Percentiles rank a stretch among this genome's conserved stretches.
phyloP scores from a whole-genome alignment of 2,888 invertebrate species.

The Rambutsinella grinnellia region DNA sequence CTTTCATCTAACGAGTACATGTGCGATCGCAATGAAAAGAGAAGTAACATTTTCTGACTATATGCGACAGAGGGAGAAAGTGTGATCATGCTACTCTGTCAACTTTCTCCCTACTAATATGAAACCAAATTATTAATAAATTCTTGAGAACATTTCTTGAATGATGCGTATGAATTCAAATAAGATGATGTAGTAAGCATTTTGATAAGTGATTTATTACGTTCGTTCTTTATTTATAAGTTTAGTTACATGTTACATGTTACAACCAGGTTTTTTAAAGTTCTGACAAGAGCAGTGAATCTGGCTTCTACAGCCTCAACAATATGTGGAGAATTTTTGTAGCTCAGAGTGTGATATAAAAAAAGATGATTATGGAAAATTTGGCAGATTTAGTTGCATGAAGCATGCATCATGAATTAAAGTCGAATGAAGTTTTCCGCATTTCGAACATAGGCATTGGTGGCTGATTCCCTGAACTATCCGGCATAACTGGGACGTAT shows the following conservation, averaged over 20 bases:
- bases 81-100: too few relatives aligned
- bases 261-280: background rate
- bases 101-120: too few relatives aligned
- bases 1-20: too few relatives aligned
- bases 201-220: too few relatives aligned
- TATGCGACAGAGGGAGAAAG: too few relatives aligned
- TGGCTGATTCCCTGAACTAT: slow-evolving; percentile 67
- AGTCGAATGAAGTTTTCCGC: slow-evolving; percentile 72
- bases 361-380: slow-evolving; percentile 49
- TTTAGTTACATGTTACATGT: background rate
- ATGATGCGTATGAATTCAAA: too few relatives aligned
- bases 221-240: too few relatives aligned
- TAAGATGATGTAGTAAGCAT: too few relatives aligned
- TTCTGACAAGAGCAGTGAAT: background rate
- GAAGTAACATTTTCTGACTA: too few relatives aligned
- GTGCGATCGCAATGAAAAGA: too few relatives aligned
- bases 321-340: background rate
- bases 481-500: slow-evolving; percentile 78
- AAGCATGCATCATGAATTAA: slow-evolving; percentile 56
- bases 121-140: too few relatives aligned
- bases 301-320: background rate
- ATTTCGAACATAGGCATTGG: slow-evolving; percentile 76
- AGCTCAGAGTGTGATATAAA: slow-evolving; percentile 30
- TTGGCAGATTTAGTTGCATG: slow-evolving; percentile 43
- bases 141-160: too few relatives aligned